phyloP scores from a whole-genome alignment of 2,888 invertebrate species.

The Drosophila ezoana region DNA sequence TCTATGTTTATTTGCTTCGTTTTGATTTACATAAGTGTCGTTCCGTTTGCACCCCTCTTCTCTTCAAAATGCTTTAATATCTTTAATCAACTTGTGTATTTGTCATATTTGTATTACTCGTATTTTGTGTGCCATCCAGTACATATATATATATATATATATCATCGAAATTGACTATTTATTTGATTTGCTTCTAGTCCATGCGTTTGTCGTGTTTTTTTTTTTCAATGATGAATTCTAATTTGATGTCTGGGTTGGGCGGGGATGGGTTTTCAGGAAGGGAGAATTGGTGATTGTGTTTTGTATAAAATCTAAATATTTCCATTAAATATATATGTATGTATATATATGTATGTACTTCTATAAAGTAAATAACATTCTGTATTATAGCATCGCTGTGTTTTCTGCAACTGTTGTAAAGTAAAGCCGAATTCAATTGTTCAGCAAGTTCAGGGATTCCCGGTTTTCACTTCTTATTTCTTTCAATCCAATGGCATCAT shows the following conservation, averaged over 20 bases:
- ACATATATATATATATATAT: slow-evolving; percentile 52
- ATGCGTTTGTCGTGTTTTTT: slow-evolving; percentile 6
- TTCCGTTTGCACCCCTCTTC: slow-evolving; percentile 43
- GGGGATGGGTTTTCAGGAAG: slow-evolving; percentile 17
- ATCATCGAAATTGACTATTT: slow-evolving; percentile 73
- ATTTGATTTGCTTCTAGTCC: slow-evolving; percentile 67
- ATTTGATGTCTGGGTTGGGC: slow-evolving; percentile 16
- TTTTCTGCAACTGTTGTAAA: slow-evolving; percentile 50
- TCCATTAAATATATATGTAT: slow-evolving; percentile 50
- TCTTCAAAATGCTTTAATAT: slow-evolving; percentile 50
- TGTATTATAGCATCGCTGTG: slow-evolving; percentile 58
- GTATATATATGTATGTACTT: slow-evolving; percentile 53
- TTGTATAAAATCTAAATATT: slow-evolving; percentile 77
- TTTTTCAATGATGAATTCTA: slow-evolving; percentile 37
- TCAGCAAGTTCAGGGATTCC: slow-evolving; percentile 46
- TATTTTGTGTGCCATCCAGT: slow-evolving; percentile 61
- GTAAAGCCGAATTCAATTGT: slow-evolving; percentile 50
- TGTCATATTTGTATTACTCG: slow-evolving; percentile 49
- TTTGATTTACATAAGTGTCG: slow-evolving; percentile 72
- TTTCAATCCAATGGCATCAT: slow-evolving; percentile 46
- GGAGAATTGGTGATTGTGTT: slow-evolving; percentile 41
- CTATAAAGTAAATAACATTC: slow-evolving; percentile 78
- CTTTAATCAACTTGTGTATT: slow-evolving; percentile 52
- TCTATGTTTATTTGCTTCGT: slow-evolving; percentile 67
- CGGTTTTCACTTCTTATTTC: slow-evolving; percentile 11